Evolutionary conservation across 2,797 vertebrate genomes (phyloP).

Genomic region (Jordanella pulchra): DNA sequence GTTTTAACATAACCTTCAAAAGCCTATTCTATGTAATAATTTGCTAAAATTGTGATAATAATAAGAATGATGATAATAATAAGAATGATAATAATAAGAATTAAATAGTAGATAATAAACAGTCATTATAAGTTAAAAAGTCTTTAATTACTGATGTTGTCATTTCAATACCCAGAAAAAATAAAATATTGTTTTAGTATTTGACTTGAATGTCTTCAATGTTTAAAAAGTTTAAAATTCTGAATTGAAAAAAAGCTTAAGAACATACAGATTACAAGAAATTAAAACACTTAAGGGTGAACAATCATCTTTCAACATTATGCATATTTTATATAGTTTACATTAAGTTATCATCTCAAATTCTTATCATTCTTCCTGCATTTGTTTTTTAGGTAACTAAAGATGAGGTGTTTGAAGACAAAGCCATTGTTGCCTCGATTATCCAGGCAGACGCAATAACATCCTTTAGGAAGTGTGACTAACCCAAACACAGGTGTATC

Average conservation of each 20-base stretch:
- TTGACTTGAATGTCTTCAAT: neutral
- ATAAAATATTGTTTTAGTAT: no score
- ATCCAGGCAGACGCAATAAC: constrained; percentile 74
- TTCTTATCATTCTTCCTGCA: constrained; percentile 1
- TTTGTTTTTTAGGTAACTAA: constrained; percentile 22
- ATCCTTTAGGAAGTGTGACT: constrained; percentile 70
- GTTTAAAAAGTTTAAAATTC: neutral
- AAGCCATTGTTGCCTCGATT: constrained; percentile 50
- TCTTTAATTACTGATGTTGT: no score
- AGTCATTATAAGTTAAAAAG: neutral
- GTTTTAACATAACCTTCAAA: neutral
- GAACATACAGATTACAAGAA: neutral
- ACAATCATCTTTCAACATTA: neutral
- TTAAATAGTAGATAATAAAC: no score
- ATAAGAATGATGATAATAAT: no score
- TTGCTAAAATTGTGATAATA: neutral
- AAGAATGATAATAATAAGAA: no score
- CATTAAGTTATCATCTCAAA: neutral
- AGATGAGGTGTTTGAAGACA: constrained; percentile 57
- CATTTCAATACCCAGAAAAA: no score
- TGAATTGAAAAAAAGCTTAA: neutral
- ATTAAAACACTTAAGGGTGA: neutral
- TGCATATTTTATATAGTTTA: constrained; percentile 1
- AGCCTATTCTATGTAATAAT: neutral
- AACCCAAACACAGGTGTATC: constrained; percentile 72